Evolutionary conservation across 1,140 invertebrate genomes (phyloP), one percentile per base, ranked within the genome.

Genomic region (Heliconius nattereri): DNA sequence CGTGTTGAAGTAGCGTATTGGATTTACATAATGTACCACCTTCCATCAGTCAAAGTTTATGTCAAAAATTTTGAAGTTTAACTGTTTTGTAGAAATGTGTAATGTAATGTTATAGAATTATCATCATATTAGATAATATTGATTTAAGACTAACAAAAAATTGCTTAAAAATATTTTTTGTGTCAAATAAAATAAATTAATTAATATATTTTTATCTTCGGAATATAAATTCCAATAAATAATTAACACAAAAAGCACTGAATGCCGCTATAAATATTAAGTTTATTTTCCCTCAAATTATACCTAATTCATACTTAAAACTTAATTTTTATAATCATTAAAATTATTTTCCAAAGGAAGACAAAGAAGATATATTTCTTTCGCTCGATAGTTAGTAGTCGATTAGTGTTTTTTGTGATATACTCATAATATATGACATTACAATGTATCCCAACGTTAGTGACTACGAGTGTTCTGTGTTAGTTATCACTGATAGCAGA

Each of bases 401-500:
- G n/a, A n/a, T 54, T 54, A 54, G 2, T n/a, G 6, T n/a, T 66
- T 2, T 66, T 26, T 29, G 32, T 35, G 3, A 66, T 29, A 29
- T 66, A 26, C 11, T 66, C 23, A 66, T 6, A 66, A 66, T 66
- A 5, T 66, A 66, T 57, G 23, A 9, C 60, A 29, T 66, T 60
- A 23, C n/a, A 29, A 66, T 66, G 9, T 29, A 66, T 16, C 60
- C 26, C 60, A 66, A 26, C 29, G 54, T 60, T 11, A 60, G 20
- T 26, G n/a, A 60, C 54, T n/a, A 26, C 19, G 11, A 20, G 66
- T 78, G 52, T 74, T 54, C 77, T 19, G 71, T 45, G 78, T 73
- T 81, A 78, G 76, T 77, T 75, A 57, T 57, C 54, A 23, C 60
- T n/a, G 8, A 73, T 82, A 81, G 77, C 20, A 75, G 79, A 78